phyloP scores from a whole-genome alignment of 2,888 invertebrate species.

The Sesia apiformis region DNA sequence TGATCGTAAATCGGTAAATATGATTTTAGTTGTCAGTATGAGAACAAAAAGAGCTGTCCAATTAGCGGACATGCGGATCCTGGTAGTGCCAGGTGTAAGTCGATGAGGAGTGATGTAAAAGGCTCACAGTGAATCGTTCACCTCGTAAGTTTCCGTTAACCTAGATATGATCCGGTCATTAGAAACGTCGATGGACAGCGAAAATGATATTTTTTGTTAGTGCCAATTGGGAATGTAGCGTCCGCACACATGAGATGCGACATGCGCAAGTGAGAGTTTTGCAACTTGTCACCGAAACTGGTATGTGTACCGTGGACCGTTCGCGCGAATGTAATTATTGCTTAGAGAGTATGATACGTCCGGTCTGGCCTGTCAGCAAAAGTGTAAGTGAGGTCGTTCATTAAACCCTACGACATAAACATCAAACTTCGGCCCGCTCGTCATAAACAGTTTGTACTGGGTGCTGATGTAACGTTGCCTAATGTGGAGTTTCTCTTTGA shows the following conservation, averaged over 20 bases:
- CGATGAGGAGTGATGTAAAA: slow-evolving; percentile 62
- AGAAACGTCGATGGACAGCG: slow-evolving; percentile 59
- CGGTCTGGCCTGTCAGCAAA: slow-evolving; percentile 44
- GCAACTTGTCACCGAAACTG: slow-evolving; percentile 67
- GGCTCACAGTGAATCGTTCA: slow-evolving; percentile 58
- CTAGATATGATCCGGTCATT: slow-evolving; percentile 62
- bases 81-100: slow-evolving; percentile 55
- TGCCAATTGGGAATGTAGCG: slow-evolving; percentile 61
- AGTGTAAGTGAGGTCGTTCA: slow-evolving; percentile 55
- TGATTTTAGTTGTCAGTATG: slow-evolving; percentile 25
- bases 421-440: slow-evolving; percentile 13
- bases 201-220: slow-evolving; percentile 66
- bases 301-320: slow-evolving; percentile 47
- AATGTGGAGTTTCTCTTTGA: slow-evolving; percentile 3
- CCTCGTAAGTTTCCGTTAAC: slow-evolving; percentile 68
- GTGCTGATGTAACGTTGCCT: background rate
- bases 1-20: slow-evolving; percentile 28
- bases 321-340: slow-evolving; percentile 51
- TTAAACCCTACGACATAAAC: slow-evolving; percentile 38
- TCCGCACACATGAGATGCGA: slow-evolving; percentile 54
- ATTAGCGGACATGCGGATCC: slow-evolving; percentile 39
- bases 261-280: slow-evolving; percentile 71
- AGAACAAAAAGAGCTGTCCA: background rate
- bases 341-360: slow-evolving; percentile 55
- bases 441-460: background rate